Conservation (phyloP, 2,888 invertebrate species). For the Drosophila monieri region DNA sequence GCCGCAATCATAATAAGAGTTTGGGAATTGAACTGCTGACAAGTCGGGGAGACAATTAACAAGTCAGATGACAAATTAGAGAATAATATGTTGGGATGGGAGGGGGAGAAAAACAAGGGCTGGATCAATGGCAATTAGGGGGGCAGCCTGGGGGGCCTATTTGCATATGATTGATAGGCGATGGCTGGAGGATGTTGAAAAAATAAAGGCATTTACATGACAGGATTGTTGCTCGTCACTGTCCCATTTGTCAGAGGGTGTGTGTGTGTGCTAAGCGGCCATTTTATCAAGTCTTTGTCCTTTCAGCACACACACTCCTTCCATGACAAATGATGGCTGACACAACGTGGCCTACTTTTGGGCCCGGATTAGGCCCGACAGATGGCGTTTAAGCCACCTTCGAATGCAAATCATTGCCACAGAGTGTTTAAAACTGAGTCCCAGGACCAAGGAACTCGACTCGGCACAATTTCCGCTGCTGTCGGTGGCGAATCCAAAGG, state of each 20-base stretch:
- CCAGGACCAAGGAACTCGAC: background rate
- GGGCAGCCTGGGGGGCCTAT: conserved; percentile 38
- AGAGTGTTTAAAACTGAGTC: no score
- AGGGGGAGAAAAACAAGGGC: background rate
- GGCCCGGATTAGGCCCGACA: conserved; percentile 2
- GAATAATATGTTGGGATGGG: no score
- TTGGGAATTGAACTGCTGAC: conserved; percentile 14
- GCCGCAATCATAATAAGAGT: background rate
- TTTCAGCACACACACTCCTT: conserved; percentile 40
- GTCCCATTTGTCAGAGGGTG: conserved; percentile 55
- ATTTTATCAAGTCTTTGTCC: conserved; percentile 75
- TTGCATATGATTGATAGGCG: conserved; percentile 63
- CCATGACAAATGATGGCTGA: conserved; percentile 69
- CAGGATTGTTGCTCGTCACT: conserved; percentile 65
- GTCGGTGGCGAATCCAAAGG: background rate
- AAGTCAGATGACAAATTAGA: conserved; percentile 48
- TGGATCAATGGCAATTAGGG: conserved; percentile 38
- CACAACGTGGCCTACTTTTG: conserved; percentile 34
- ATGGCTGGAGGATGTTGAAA: background rate
- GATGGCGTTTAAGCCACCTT: background rate
- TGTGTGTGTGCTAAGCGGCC: conserved; percentile 54
- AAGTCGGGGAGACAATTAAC: conserved; percentile 48
- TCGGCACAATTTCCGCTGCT: no score
- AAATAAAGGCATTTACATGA: conserved; percentile 67
- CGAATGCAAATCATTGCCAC: background rate